phyloP scores from a whole-genome alignment of 92 coral and sea anemone species.

The Phymanthus crucifer region DNA sequence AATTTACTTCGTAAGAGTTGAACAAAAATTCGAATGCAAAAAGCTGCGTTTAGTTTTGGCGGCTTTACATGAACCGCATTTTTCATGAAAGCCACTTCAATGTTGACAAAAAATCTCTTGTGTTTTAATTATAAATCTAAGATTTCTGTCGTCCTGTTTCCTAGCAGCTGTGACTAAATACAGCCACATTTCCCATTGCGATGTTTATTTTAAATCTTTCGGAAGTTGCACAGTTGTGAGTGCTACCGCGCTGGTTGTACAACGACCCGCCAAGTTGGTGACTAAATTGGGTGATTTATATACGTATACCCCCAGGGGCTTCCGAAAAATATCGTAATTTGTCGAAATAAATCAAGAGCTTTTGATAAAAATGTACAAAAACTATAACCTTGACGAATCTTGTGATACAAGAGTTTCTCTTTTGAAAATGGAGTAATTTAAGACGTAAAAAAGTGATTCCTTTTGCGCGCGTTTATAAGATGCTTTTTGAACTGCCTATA shows the following conservation, averaged over 20 bases:
- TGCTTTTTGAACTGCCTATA: too few species aligned
- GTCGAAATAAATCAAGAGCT: too few species aligned
- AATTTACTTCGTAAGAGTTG: too few species aligned
- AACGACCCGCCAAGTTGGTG: too few species aligned
- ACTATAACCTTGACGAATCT: too few species aligned
- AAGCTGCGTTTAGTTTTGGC: background rate
- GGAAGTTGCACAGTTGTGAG: background rate
- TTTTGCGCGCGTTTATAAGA: too few species aligned
- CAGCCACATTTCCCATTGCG: background rate
- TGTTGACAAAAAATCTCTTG: background rate
- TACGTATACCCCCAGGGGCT: background rate
- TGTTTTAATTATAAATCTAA: background rate
- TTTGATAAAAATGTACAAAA: too few species aligned
- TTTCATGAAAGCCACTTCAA: background rate
- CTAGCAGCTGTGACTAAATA: background rate
- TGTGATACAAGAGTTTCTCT: too few species aligned
- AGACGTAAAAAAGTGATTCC: too few species aligned
- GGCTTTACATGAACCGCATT: background rate
- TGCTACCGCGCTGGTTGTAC: background rate
- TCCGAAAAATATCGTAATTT: too few species aligned
- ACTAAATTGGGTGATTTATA: too few species aligned
- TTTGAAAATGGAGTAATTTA: too few species aligned
- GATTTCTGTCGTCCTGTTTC: conserved; percentile 5
- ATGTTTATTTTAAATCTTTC: background rate
- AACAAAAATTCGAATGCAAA: background rate